Conservation (phyloP, 2,797 vertebrate genomes). For the Sandelia bainsii region DNA sequence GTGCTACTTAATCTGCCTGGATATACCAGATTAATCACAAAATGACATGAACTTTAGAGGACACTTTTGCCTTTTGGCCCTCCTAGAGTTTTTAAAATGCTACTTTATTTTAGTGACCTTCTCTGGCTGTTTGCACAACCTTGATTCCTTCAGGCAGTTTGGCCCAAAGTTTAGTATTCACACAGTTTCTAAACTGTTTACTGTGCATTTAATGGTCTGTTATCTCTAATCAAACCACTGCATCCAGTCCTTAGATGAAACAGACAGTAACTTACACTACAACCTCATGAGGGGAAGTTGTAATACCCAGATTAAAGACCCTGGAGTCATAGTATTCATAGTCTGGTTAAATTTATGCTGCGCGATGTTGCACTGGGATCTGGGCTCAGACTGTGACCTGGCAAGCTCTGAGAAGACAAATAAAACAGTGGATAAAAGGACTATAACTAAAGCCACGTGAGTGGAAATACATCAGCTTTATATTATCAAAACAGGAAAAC, state of each 20-base stretch:
- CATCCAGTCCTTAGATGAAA: conserved; percentile 15
- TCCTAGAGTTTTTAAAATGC: conserved; percentile 3
- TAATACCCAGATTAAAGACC: conserved; percentile 22
- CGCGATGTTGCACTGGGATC: conserved; percentile 6
- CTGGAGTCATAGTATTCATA: conserved; percentile 36
- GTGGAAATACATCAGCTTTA: conserved; percentile 6
- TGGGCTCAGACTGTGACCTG: conserved; percentile 24
- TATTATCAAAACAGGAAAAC: conserved; percentile 23
- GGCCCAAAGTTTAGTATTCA: conserved; percentile 49
- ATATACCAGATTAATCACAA: not conserved
- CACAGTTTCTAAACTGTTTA: conserved; percentile 46
- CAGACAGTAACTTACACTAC: not conserved
- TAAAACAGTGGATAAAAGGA: conserved; percentile 23
- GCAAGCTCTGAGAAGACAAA: conserved; percentile 30
- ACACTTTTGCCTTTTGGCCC: not conserved
- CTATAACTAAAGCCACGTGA: conserved; percentile 14
- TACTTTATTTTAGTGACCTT: conserved; percentile 48
- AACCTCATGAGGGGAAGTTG: conserved; percentile 12
- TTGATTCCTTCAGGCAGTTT: conserved; percentile 34
- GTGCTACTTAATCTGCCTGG: not conserved
- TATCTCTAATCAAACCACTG: conserved; percentile 42
- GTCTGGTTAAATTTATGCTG: conserved; percentile 45
- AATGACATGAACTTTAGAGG: not conserved
- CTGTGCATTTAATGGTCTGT: conserved; percentile 51
- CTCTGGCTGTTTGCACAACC: conserved; percentile 25